Evolutionary conservation across 2,797 vertebrate species (phyloP), one percentile per base, ranked within the genome.

Genomic region (Cyclura pinguis): DNA sequence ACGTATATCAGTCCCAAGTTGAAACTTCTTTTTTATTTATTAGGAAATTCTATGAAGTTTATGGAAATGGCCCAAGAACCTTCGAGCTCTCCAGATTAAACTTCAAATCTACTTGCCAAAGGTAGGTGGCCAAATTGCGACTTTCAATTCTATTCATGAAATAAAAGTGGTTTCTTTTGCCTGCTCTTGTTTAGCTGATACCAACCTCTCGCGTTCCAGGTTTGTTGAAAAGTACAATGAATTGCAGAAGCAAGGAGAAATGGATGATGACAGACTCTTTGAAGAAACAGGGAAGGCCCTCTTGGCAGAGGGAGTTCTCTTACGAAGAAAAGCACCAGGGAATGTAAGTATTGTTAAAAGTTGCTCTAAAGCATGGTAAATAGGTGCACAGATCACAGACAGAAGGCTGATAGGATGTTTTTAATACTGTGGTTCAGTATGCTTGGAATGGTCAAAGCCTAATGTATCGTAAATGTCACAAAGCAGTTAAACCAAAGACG

Each of bases 181-280:
- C 59, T 52, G 32, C 22, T 38, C 9, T 8, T 72, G 38, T 80
- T 76, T 62, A 27, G 18, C 88, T 0, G 91, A 80, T 89, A 3
- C 0, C 1, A 4, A 55, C 77, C 20, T 84, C 90, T 95, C 90
- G 84, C 24, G 22, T 90, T 92, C 29, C 84, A 99, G 99, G 95
- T 99, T 99, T 97, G 97, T 99, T 3, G 97, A 98, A 88, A 98
- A 98, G 90, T 98, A 97, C 93, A 92, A 83, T 0, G 98, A 98
- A 42, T 94, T 99, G 74, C 95, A 98, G 94, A 97, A 96, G 73
- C 90, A 91, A 4, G 97, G 97, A 35, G 97, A 97, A 32, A 91
- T 97, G 47, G 96, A 98, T 3, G 97, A 98, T 18, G 96, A 98
- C 0, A 96, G 95, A 5, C 92, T 99, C 87, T 98, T 99, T 95